Evolutionary conservation across 2,113 vertebrate genomes (phyloP).

Genomic region (Phrynocephalus versicolor): DNA sequence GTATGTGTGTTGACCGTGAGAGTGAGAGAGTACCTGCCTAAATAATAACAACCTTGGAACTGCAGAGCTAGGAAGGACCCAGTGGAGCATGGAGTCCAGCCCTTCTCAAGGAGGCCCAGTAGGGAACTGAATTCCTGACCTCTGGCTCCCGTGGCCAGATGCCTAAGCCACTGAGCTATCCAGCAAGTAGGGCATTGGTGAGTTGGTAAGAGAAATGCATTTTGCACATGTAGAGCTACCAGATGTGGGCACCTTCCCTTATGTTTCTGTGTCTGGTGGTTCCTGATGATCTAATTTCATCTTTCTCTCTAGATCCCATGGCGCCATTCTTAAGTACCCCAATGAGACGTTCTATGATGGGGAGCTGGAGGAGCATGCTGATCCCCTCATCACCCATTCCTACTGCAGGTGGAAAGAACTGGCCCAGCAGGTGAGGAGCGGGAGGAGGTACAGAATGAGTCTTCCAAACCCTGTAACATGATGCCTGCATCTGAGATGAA

Average conservation of each 20-base stretch:
- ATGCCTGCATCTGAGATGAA: not conserved
- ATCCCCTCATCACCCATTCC: constrained; percentile 62
- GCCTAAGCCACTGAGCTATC: not conserved
- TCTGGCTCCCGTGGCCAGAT: too few species aligned
- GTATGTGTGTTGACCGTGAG: not conserved
- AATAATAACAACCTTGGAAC: too few species aligned
- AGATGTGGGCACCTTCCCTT: not conserved
- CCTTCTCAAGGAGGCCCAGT: too few species aligned
- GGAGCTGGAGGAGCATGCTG: constrained; percentile 77
- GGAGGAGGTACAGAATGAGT: not conserved
- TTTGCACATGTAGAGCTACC: too few species aligned
- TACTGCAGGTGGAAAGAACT: constrained; percentile 87
- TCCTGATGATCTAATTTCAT: not conserved
- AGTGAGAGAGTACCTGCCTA: too few species aligned
- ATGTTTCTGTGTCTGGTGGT: not conserved
- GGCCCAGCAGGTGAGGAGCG: constrained; percentile 75
- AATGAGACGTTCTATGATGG: constrained; percentile 89
- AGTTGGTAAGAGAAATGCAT: too few species aligned
- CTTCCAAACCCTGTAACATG: not conserved
- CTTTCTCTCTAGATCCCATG: constrained; percentile 83
- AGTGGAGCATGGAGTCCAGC: too few species aligned
- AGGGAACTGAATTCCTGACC: too few species aligned
- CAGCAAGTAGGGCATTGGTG: not conserved
- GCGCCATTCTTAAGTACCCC: constrained; percentile 84
- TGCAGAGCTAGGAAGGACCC: too few species aligned